Percentiles rank a stretch among this genome's conserved stretches.
phyloP scores from a whole-genome alignment of 2,888 invertebrate genomes.

The Limnephilus lunatus region DNA sequence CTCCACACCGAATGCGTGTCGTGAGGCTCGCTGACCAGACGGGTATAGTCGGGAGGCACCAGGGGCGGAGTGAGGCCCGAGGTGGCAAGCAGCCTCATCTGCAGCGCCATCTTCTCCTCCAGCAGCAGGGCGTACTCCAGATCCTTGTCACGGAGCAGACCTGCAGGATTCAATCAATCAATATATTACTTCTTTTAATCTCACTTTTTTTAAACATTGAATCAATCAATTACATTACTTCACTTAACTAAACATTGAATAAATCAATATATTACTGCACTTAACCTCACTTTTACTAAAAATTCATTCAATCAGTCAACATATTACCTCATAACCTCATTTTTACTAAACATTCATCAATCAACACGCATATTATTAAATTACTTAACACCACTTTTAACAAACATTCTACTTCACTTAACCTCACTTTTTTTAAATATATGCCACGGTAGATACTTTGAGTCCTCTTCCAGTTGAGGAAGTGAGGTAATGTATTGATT shows the following conservation, averaged over 20 bases:
- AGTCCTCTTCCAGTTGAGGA: background rate
- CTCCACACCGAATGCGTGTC: conserved; percentile 90
- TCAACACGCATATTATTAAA: no score
- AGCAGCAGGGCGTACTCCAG: conserved; percentile 89
- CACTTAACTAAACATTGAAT: background rate
- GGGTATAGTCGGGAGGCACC: conserved; percentile 84
- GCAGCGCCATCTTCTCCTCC: conserved; percentile 92
- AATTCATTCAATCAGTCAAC: no score
- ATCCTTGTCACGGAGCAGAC: conserved; percentile 91
- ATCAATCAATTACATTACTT: background rate
- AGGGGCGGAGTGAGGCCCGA: conserved; percentile 75
- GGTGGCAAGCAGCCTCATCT: conserved; percentile 86
- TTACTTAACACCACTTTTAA: no score
- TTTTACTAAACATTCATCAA: no score
- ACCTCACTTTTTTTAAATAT: background rate
- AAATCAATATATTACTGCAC: no score
- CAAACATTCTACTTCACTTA: no score
- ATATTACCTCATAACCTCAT: no score
- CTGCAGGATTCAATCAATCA: conserved; percentile 72
- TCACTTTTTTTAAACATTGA: background rate
- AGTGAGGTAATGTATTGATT: no score
- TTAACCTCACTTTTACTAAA: no score
- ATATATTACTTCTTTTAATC: background rate
- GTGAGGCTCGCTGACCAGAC: conserved; percentile 85
- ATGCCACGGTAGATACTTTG: background rate